Base-by-base conservation (phyloP, 1,140 invertebrate genomes). In the Macrosteles quadrilineatus region DNA sequence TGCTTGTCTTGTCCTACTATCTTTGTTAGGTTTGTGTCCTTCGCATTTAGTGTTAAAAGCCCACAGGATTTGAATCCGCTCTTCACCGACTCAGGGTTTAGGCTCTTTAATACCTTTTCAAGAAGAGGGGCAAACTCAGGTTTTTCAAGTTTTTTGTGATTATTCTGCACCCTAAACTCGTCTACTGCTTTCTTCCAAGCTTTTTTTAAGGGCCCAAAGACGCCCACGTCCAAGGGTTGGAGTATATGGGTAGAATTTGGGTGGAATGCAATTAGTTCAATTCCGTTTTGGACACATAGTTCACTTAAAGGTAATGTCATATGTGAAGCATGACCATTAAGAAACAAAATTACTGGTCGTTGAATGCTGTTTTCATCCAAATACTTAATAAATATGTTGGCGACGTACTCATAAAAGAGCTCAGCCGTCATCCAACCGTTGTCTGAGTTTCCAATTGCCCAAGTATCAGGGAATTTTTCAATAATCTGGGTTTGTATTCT, bases 231-330 rank as follows among this genome's bases (percentile, higher is more conserved):
- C n/a, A n/a, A n/a, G n/a, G n/a, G n/a, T n/a, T n/a, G n/a, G n/a
- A n/a, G n/a, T n/a, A n/a, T n/a, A n/a, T n/a, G n/a, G n/a, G n/a
- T n/a, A n/a, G n/a, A n/a, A n/a, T n/a, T n/a, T n/a, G n/a, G n/a
- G n/a, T n/a, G n/a, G n/a, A n/a, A n/a, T n/a, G n/a, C n/a, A n/a
- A n/a, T n/a, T n/a, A n/a, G n/a, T n/a, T n/a, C n/a, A n/a, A n/a
- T n/a, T n/a, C 73, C 82, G 76, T 68, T 81, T 79, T 14, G 79
- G 81, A 3, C 78, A 73, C 74, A 82, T 83, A 14, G 80, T 79
- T 32, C 76, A 77, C 3, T 83, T 67, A 12, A 77, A 75, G 14
- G 81, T 64, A 29, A 82, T 68, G 23, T 77, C 68, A 19, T 83
- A 82, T 36, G n/a, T 11, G 9, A 43, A 11, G n/a, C n/a, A 43